phyloP scores from a whole-genome alignment of 1,140 invertebrate species.

The Heliconius nattereri region DNA sequence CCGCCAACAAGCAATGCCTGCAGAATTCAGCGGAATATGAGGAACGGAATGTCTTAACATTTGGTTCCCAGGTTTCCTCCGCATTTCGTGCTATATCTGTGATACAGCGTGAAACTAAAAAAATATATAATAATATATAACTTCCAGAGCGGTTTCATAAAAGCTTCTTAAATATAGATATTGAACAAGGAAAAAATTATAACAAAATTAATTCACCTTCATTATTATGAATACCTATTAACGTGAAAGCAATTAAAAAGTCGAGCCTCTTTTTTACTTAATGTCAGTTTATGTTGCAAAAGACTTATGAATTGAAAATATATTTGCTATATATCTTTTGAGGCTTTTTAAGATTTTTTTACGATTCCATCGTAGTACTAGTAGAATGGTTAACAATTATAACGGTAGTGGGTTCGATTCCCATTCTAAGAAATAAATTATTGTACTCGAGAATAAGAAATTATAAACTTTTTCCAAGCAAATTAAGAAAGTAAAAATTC shows the following conservation, averaged over 20 bases:
- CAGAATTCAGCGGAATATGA: too few species aligned
- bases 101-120: not conserved
- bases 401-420: too few species aligned
- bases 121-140: not conserved
- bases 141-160: not conserved
- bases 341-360: too few species aligned
- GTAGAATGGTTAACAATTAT: too few species aligned
- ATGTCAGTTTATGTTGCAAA: not conserved
- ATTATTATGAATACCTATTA: not conserved
- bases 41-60: too few species aligned
- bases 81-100: not conserved
- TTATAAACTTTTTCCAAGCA: too few species aligned
- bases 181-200: not conserved
- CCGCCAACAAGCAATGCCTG: too few species aligned
- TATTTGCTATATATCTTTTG: not conserved
- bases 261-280: not conserved
- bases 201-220: not conserved
- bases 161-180: not conserved
- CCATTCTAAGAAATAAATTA: too few species aligned
- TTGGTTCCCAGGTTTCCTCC: not conserved
- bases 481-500: too few species aligned
- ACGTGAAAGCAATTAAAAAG: conserved; percentile 10
- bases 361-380: too few species aligned
- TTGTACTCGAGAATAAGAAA: too few species aligned
- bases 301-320: not conserved